Base-by-base conservation (phyloP, 2,113 vertebrate genomes). In the Columba livia region DNA sequence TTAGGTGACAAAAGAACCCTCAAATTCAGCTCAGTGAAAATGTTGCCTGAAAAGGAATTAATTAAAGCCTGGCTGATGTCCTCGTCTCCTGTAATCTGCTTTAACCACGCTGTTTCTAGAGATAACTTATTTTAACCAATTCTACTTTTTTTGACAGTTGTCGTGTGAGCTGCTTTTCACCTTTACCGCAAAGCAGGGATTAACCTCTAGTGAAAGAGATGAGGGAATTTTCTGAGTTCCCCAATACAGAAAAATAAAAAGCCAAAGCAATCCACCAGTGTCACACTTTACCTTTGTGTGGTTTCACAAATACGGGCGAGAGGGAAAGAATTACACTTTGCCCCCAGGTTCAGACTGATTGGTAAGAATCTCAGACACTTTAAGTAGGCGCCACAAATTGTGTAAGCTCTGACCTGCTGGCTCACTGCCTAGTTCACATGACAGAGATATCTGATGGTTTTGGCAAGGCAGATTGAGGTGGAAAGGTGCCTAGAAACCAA, bases 361-460 rank as follows among this genome's bases (percentile, higher is more conserved):
- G 94, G 95, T 93, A 97, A 95, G 91, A 97, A 95, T 98, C 97
- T 97, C 97, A 98, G 98, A 98, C 94, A 97, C 97, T 96, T 90
- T 96, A 96, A 97, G 96, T 81, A 98, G 98, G 98, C 97, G 97
- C 98, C 98, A 98, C 89, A 91, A 95, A 90, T 98, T 98, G 97
- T 96, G 98, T 97, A 98, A 98, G 97, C 79, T 74, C 97, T 97
- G 98, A 96, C 96, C 97, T 90, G 96, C 94, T 98, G 98, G 98
- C 97, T 79, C 20, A 3, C 81, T 93, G 97, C 97, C 98, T 92
- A 91, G 95, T 97, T 97, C 98, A 98, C 96, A 94, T 97, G 98
- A 97, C 97, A 95, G 93, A 93, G 87, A 90, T 97, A 97, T 97
- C 98, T 98, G 97, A 98, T 97, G 95, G 91, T 96, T 96, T 96